Conservation (phyloP, 2,888 invertebrate genomes). For the Oasisia sp. region DNA sequence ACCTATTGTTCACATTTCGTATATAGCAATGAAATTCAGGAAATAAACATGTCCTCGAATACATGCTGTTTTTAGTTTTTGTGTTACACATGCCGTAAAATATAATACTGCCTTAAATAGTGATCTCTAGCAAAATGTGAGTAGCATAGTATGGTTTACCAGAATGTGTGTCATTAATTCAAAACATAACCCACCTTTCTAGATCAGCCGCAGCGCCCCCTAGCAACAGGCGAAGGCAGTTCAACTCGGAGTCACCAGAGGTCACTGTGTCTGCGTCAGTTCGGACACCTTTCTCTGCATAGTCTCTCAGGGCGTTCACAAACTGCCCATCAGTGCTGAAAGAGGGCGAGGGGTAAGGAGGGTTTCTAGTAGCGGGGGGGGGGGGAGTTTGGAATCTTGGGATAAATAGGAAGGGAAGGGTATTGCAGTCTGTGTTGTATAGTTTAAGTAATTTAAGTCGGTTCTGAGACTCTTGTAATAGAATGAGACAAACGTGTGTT, state of each 20-base stretch:
- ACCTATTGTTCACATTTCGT: too few species aligned
- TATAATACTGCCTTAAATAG: too few species aligned
- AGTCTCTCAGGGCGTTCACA: constrained; percentile 52
- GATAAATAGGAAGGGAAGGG: neutral
- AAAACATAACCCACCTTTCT: constrained; percentile 47
- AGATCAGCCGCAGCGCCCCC: constrained; percentile 51
- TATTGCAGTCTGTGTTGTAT: too few species aligned
- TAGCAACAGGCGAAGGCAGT: constrained; percentile 52
- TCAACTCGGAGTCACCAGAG: constrained; percentile 47
- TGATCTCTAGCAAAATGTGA: too few species aligned
- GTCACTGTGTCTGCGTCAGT: constrained; percentile 49
- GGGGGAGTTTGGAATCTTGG: neutral
- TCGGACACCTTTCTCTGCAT: constrained; percentile 55
- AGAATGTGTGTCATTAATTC: neutral
- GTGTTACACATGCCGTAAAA: too few species aligned
- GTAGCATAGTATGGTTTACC: neutral
- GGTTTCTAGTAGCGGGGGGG: neutral
- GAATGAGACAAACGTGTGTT: too few species aligned
- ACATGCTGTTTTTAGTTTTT: too few species aligned
- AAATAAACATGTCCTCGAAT: too few species aligned
- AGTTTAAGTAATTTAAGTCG: neutral
- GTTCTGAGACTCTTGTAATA: too few species aligned
- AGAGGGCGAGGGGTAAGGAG: neutral
- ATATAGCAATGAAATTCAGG: too few species aligned
- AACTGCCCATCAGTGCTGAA: constrained; percentile 58